Percentiles rank a stretch among this genome's conserved stretches.
phyloP scores from a whole-genome alignment of 2,113 vertebrate species.

The Morone saxatilis region DNA sequence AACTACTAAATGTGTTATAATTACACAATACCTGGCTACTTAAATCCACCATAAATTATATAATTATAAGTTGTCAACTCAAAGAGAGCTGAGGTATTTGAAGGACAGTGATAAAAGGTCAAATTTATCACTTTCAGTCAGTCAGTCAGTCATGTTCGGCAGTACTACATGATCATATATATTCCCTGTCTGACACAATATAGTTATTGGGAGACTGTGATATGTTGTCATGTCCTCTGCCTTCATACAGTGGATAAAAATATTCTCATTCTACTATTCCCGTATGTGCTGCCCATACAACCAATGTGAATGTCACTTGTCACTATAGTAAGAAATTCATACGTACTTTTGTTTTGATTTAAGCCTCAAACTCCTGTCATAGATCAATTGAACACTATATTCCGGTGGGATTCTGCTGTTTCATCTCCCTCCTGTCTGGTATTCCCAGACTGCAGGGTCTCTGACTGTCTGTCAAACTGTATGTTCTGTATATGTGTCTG shows the following conservation, averaged over 20 bases:
- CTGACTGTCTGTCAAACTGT: constrained; percentile 62
- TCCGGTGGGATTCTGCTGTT: constrained; percentile 45
- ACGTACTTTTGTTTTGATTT: constrained; percentile 36
- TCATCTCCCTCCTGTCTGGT: constrained; percentile 58
- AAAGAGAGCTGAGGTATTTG: constrained; percentile 13
- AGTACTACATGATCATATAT: constrained; percentile 4
- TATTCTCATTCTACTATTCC: constrained; percentile 19
- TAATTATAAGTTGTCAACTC: constrained; percentile 4
- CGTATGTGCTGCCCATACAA: constrained; percentile 19
- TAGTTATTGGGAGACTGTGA: not conserved
- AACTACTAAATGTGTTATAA: constrained; percentile 23
- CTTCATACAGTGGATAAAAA: constrained; percentile 9
- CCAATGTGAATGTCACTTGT: constrained; percentile 30
- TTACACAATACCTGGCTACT: not conserved
- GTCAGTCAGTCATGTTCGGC: not conserved
- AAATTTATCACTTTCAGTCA: constrained; percentile 1
- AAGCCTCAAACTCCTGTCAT: constrained; percentile 36
- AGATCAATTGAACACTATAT: constrained; percentile 52
- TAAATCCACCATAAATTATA: constrained; percentile 27
- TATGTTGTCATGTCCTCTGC: not conserved
- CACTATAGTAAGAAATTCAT: constrained; percentile 25
- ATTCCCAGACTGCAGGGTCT: constrained; percentile 51
- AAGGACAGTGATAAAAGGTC: constrained; percentile 32
- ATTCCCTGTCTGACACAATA: not conserved
- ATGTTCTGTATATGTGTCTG: constrained; percentile 6